Evolutionary conservation across 2,888 invertebrate genomes (phyloP), one percentile per base, ranked within the genome.

Genomic region (Folsomia candida): DNA sequence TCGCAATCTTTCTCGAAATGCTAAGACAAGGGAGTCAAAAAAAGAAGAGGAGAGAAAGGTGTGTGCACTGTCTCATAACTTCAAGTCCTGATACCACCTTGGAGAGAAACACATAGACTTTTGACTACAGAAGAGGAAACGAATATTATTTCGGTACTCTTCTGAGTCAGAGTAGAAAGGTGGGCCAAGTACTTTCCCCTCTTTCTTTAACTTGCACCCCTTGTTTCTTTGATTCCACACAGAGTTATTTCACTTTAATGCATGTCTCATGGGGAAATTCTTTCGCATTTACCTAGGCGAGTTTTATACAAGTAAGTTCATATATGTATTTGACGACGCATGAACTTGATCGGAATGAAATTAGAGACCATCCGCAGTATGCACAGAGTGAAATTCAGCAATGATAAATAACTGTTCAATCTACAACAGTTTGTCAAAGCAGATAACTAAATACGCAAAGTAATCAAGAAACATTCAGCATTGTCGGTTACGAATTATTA

Each of bases 181-280:
- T 20, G 54, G 54, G 20, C n/a, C 11, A 4, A 54, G n/a, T 18
- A 20, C 20, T 54, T 54, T 20, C n/a, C 6, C n/a, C n/a, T 14
- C 20, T 20, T 54, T 18, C 20, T 54, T 20, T 20, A 22, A 20
- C 54, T 54, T 22, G n/a, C 14, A 37, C 37, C 37, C 37, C 37
- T 37, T 37, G 4, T 14, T 37, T 14, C 37, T 9, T 37, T 37
- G 4, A 4, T 37, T 37, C 37, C 14, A 4, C 37, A 37, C 37
- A 54, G 54, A 54, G 54, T 54, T 78, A 78, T 76, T 78, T 78
- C 74, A 78, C 76, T 78, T 78, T 78, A 78, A 78, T 78, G 75
- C 75, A 75, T 72, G 70, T 70, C 73, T 74, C 73, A 71, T 47
- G 70, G 78, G 74, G 75, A 78, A 9, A 29, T 9, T 14, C 20